A percentile compares a stretch with the other conserved stretches of the same genome.
phyloP scores from a whole-genome alignment of 2,888 invertebrate species.

The Pterostichus niger region DNA sequence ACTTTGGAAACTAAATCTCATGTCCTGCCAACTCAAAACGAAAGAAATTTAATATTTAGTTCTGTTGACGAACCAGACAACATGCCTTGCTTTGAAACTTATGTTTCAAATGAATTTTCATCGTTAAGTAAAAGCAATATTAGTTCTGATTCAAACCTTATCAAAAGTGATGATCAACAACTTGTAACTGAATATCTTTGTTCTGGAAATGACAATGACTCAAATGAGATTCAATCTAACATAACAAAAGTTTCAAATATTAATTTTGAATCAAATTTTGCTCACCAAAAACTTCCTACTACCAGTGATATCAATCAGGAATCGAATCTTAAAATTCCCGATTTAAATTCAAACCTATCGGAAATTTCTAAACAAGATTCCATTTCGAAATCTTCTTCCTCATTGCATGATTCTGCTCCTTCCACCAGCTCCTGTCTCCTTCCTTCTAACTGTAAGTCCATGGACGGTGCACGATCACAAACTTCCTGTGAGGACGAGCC shows the following conservation, averaged over 20 bases:
- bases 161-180: too few species aligned
- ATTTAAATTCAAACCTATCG: neutral
- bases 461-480: neutral
- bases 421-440: conserved; percentile 15
- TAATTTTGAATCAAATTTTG: too few species aligned
- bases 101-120: too few species aligned
- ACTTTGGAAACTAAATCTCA: neutral
- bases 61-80: conserved; percentile 15
- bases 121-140: too few species aligned
- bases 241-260: too few species aligned
- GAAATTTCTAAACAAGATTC: neutral
- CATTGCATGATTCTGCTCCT: conserved; percentile 52
- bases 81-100: too few species aligned
- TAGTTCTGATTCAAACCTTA: too few species aligned
- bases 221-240: too few species aligned
- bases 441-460: conserved; percentile 9
- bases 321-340: too few species aligned
- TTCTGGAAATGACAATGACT: too few species aligned
- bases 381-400: conserved; percentile 8
- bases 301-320: neutral
- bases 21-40: neutral
- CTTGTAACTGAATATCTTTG: too few species aligned
- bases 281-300: neutral
- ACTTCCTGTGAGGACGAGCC: conserved; percentile 31
- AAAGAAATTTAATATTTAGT: neutral